These are phyloP conservation scores for Xyliphius kryptos DNA, from an alignment of 2,113 vertebrate genomes.

Conservation along the genomic window DNA sequence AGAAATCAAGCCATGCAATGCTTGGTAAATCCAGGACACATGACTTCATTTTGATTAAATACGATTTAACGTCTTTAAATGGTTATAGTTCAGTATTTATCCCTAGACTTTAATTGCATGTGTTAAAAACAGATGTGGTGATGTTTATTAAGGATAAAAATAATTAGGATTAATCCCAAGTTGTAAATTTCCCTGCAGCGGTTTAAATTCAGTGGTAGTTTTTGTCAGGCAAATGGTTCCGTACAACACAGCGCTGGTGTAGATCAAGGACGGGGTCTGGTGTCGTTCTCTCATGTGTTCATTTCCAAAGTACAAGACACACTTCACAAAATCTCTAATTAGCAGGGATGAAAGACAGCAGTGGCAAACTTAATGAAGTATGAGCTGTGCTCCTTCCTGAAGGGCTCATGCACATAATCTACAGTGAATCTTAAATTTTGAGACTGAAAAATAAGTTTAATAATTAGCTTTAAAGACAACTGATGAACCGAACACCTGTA, in stretches of 20 bases:
- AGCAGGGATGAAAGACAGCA: conserved; percentile 44
- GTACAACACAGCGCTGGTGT: neutral
- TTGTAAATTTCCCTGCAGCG: neutral
- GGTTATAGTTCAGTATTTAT: too few relatives aligned
- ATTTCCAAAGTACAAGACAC: conserved; percentile 34
- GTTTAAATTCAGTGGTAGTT: neutral
- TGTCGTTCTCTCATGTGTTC: conserved; percentile 29
- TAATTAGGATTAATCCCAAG: too few relatives aligned
- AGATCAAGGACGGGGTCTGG: conserved; percentile 29
- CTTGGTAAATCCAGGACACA: too few relatives aligned
- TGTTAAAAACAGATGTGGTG: too few relatives aligned
- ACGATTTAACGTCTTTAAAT: too few relatives aligned
- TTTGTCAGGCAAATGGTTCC: too few relatives aligned
- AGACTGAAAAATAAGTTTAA: conserved; percentile 6
- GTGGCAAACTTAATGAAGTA: conserved; percentile 49
- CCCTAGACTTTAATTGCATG: too few relatives aligned
- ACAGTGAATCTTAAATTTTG: conserved; percentile 3
- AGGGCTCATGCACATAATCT: conserved; percentile 17
- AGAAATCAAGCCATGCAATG: too few relatives aligned
- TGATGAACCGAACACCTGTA: neutral
- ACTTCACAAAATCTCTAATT: conserved; percentile 47
- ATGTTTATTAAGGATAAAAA: too few relatives aligned
- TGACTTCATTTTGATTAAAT: too few relatives aligned
- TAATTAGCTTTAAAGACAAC: conserved; percentile 4
- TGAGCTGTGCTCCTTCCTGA: conserved; percentile 18